Percentiles rank a stretch among this genome's conserved stretches.
Conservation (phyloP, 1,140 invertebrate species). For the Delia radicum region DNA sequence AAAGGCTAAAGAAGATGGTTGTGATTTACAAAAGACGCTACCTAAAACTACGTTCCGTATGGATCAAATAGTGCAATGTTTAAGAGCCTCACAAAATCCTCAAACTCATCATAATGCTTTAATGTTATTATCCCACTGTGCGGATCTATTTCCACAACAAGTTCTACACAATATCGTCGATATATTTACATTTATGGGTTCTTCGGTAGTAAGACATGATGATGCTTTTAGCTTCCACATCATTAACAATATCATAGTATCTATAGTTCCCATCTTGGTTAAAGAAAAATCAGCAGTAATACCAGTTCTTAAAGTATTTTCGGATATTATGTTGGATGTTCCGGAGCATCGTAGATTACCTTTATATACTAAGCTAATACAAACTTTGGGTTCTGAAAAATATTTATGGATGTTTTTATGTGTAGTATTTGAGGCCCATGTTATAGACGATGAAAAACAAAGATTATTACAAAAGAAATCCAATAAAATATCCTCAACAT, state of each 20-base stretch:
- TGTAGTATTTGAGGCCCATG: constrained; percentile 69
- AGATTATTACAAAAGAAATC: constrained; percentile 49
- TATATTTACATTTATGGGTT: constrained; percentile 95
- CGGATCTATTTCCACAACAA: constrained; percentile 73
- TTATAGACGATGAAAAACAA: constrained; percentile 57
- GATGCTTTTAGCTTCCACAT: constrained; percentile 93
- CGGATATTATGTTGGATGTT: constrained; percentile 84
- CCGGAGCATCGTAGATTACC: constrained; percentile 82
- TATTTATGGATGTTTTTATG: constrained; percentile 78
- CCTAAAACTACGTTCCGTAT: constrained; percentile 69
- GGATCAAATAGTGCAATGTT: constrained; percentile 82
- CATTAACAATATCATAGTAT: constrained; percentile 86
- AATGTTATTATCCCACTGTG: constrained; percentile 74
- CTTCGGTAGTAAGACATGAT: constrained; percentile 85
- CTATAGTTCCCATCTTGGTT: constrained; percentile 83
- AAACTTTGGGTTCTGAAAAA: constrained; percentile 67
- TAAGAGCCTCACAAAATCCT: constrained; percentile 85
- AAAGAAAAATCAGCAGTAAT: constrained; percentile 59
- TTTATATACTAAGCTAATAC: constrained; percentile 77
- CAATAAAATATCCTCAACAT: constrained; percentile 46
- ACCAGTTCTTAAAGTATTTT: constrained; percentile 82
- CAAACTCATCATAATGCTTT: constrained; percentile 93
- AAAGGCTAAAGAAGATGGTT: constrained; percentile 59
- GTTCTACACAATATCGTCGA: constrained; percentile 90
- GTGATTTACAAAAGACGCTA: constrained; percentile 54